Percentiles rank a stretch among this genome's conserved stretches.
Evolutionary conservation across 2,888 invertebrate genomes (phyloP).

Genomic region (Cheiracanthium punctorium): DNA sequence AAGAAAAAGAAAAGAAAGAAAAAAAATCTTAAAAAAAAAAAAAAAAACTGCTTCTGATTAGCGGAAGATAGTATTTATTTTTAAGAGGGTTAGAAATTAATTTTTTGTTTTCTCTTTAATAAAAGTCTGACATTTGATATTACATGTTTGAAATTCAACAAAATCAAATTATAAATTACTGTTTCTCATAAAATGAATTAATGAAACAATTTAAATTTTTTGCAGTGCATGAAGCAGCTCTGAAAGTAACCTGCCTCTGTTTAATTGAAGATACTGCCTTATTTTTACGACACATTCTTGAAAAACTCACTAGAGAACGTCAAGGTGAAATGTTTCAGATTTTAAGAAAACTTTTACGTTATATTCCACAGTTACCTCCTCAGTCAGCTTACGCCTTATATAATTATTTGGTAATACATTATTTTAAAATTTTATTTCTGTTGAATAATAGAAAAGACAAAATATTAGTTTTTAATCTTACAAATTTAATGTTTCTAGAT

Average conservation of each 20-base stretch:
- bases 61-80: no score
- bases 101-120: no score
- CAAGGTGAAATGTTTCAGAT: slow-evolving; percentile 96
- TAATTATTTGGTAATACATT: slow-evolving; percentile 88
- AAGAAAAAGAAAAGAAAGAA: no score
- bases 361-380: slow-evolving; percentile 78
- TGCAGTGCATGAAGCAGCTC: slow-evolving; percentile 94
- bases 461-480: neutral
- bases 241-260: slow-evolving; percentile 98
- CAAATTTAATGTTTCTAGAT: slow-evolving; percentile 77
- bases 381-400: slow-evolving; percentile 98
- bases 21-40: no score
- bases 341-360: slow-evolving; percentile 90
- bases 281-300: slow-evolving; percentile 95
- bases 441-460: neutral
- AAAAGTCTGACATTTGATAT: no score
- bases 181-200: no score
- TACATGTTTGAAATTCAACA: no score
- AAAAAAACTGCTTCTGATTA: no score
- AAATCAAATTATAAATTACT: no score
- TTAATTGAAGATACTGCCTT: slow-evolving; percentile 97
- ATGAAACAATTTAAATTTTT: no score
- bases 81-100: no score
- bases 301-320: slow-evolving; percentile 93
- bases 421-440: neutral